phyloP scores from a whole-genome alignment of 2,113 vertebrate genomes.

The Eulemur rufifrons region DNA sequence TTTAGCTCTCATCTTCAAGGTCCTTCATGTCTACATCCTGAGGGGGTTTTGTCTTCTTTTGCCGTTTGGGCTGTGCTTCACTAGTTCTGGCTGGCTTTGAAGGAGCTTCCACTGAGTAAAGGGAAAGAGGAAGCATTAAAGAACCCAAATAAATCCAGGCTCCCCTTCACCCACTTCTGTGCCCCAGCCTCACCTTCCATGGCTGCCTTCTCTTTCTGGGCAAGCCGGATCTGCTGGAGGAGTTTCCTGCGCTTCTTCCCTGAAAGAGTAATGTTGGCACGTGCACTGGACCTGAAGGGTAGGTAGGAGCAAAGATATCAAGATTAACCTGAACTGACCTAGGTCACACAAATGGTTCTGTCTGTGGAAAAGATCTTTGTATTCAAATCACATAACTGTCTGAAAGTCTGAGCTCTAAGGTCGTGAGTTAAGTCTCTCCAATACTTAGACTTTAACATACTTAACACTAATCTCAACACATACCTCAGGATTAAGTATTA shows the following conservation, averaged over 20 bases:
- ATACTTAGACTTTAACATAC: background rate
- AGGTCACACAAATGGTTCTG: background rate
- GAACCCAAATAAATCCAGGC: background rate
- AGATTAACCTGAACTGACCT: background rate
- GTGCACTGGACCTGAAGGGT: slow-evolving; percentile 84
- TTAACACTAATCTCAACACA: background rate
- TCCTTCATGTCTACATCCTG: slow-evolving; percentile 79
- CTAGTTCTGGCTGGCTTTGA: slow-evolving; percentile 47
- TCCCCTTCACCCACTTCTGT: background rate
- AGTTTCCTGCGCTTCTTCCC: slow-evolving; percentile 92
- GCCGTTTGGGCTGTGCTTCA: background rate
- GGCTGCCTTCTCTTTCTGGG: slow-evolving; percentile 82
- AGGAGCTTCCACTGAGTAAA: slow-evolving; percentile 69
- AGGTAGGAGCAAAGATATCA: background rate
- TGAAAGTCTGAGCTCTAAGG: background rate
- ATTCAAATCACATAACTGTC: background rate
- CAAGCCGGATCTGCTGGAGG: slow-evolving; percentile 88
- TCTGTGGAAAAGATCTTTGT: background rate
- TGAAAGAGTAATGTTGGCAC: slow-evolving; percentile 92
- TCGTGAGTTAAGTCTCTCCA: background rate
- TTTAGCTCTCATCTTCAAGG: slow-evolving; percentile 43
- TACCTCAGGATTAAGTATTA: background rate
- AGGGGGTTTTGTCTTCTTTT: slow-evolving; percentile 58
- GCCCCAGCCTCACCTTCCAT: slow-evolving; percentile 84
- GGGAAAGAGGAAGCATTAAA: background rate